Percentiles rank a stretch among this genome's conserved stretches.
Evolutionary conservation across 1,140 invertebrate genomes (phyloP).

Genomic region (Whitmania pigra): DNA sequence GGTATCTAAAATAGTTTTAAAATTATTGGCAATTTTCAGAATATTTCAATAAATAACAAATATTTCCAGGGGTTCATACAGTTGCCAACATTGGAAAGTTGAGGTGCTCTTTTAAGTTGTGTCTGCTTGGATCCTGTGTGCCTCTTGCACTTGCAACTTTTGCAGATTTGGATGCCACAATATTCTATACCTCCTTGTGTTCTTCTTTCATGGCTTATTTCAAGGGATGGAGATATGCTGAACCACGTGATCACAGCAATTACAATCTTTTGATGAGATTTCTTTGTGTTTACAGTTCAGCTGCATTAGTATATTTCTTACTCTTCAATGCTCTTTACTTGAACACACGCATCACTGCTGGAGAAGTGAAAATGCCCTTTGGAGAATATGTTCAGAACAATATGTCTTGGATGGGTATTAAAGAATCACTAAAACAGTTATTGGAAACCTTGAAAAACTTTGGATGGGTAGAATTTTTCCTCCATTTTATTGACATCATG

Average conservation of each 20-base stretch:
- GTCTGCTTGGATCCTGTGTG: neutral
- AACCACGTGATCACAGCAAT: neutral
- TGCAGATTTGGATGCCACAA: neutral
- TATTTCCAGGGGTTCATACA: neutral
- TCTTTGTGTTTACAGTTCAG: neutral
- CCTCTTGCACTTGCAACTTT: neutral
- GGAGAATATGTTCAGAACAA: neutral
- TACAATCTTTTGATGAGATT: neutral
- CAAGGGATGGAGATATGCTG: neutral
- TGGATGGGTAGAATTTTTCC: neutral
- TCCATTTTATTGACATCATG: neutral
- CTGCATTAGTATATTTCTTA: neutral
- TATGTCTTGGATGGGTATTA: neutral
- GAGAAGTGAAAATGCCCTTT: neutral
- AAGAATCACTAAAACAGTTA: neutral
- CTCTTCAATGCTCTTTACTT: slow-evolving; percentile 1
- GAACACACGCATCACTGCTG: neutral
- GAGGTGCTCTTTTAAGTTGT: neutral
- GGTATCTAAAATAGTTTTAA: neutral
- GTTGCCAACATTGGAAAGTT: neutral
- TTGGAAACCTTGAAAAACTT: neutral
- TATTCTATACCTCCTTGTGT: neutral
- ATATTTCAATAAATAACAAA: neutral
- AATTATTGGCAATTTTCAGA: neutral
- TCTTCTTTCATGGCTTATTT: neutral